Percentiles rank a stretch among this genome's conserved stretches.
Evolutionary conservation across 2,888 invertebrate genomes (phyloP).

Genomic region (Icerya purchasi): DNA sequence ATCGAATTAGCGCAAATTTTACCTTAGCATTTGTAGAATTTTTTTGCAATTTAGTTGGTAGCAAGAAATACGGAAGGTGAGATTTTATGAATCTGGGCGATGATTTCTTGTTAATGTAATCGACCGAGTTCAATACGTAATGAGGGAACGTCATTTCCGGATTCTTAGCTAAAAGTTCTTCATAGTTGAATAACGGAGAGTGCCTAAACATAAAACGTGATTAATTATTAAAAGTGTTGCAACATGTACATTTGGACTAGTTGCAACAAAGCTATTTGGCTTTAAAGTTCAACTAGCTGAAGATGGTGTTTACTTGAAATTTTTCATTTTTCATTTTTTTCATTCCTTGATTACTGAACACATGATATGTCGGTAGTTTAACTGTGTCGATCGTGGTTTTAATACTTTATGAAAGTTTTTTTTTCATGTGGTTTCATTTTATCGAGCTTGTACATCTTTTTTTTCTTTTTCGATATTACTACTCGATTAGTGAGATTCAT

Average conservation of each 20-base stretch:
- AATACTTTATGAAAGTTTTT: too few relatives aligned
- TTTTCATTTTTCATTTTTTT: too few relatives aligned
- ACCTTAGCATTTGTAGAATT: constrained; percentile 19
- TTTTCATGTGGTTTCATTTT: too few relatives aligned
- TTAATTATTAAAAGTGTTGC: background rate
- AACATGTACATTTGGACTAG: background rate
- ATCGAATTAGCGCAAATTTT: too few relatives aligned
- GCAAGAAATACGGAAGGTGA: constrained; percentile 17
- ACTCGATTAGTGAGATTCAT: too few relatives aligned
- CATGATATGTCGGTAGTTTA: too few relatives aligned
- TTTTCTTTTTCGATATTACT: too few relatives aligned
- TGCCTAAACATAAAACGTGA: constrained; percentile 13
- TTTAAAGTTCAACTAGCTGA: too few relatives aligned
- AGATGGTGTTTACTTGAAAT: too few relatives aligned
- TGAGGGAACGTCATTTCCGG: constrained; percentile 14
- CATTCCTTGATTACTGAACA: too few relatives aligned
- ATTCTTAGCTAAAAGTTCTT: constrained; percentile 10
- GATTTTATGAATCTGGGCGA: constrained; percentile 19
- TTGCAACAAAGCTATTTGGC: background rate
- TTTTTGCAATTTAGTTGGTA: constrained; percentile 18
- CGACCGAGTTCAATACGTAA: constrained; percentile 14
- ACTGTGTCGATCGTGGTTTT: too few relatives aligned
- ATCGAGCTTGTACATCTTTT: too few relatives aligned
- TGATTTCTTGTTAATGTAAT: constrained; percentile 14
- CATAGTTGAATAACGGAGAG: constrained; percentile 15